Evolutionary conservation across 2,113 vertebrate genomes (phyloP), one percentile per base, ranked within the genome.

Genomic region (Mus musculus): DNA sequence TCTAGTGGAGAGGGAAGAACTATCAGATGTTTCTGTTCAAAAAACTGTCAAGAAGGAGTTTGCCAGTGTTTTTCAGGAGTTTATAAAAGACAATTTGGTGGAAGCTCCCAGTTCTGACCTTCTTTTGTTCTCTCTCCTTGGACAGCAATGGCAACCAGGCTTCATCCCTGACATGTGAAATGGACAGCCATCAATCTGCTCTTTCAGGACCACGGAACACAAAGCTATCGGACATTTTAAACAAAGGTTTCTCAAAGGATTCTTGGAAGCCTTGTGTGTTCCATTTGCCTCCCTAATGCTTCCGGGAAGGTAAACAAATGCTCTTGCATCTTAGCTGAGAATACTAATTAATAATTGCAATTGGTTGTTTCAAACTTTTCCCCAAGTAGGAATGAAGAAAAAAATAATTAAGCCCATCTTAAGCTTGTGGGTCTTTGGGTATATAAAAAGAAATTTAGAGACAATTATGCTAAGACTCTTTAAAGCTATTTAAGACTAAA

Each of bases 391-490:
- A 94, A 9, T 77, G n/a, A 67, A 0, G n/a, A 16, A 69, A 65
- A 54, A 67, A 77, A 12, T 69, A 71, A 65, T 36, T 52, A 46
- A 78, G 84, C 49, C 2, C 81, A 56, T 52, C 42, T 92, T 94
- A 59, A 93, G 26, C 36, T 77, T 59, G 59, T 75, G 19, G 10
- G 20, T 0, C 9, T 76, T 93, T 33, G 26, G 24, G 46, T 4
- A 73, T 19, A 24, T 20, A 82, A 76, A 69, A 63, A 54, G 20
- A 2, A 39, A 93, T 63, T 91, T 91, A 5, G 26, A 90, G 61
- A 93, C 75, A 10, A 8, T 65, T 96, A 71, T 73, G 59, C 73
- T 20, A n/a, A 95, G 90, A 94, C 12, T 76, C 16, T 96, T 86
- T 75, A 95, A 90, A 85, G 17, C 19, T 78, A 13, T 39, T 16